Evolutionary conservation across 1,140 invertebrate genomes (phyloP).

Genomic region (Heliconius nattereri): DNA sequence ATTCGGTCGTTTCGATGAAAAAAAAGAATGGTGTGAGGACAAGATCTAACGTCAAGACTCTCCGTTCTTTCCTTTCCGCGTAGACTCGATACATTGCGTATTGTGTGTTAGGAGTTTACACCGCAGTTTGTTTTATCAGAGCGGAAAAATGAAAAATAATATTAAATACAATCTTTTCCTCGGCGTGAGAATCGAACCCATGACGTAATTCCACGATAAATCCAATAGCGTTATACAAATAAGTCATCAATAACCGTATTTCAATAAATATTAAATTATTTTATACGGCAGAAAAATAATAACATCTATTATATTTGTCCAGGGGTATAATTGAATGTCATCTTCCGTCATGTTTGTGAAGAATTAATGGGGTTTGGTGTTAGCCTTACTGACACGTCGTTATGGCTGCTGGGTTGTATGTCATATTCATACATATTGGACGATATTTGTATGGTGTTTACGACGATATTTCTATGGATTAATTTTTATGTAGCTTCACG

Average conservation of each 20-base stretch:
- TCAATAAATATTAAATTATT: background rate
- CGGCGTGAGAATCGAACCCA: background rate
- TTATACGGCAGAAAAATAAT: background rate
- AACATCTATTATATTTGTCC: background rate
- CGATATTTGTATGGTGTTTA: background rate
- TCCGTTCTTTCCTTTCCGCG: background rate
- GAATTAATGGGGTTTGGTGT: conserved; percentile 5
- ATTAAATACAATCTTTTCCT: too few species aligned
- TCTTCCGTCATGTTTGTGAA: conserved; percentile 10
- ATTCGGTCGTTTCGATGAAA: background rate
- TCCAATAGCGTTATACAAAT: background rate
- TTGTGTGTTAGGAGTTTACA: background rate
- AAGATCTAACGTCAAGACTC: background rate
- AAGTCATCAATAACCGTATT: background rate
- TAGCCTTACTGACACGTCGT: conserved; percentile 3
- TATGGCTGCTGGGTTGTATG: background rate
- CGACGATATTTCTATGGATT: background rate
- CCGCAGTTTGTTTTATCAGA: background rate
- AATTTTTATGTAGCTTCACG: background rate
- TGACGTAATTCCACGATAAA: background rate
- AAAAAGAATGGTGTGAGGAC: too few species aligned
- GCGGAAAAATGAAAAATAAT: background rate
- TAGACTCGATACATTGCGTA: background rate
- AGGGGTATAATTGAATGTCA: conserved; percentile 6
- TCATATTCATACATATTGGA: conserved; percentile 1